phyloP scores from a whole-genome alignment of 2,113 vertebrate species.

The Limnothrissa miodon region DNA sequence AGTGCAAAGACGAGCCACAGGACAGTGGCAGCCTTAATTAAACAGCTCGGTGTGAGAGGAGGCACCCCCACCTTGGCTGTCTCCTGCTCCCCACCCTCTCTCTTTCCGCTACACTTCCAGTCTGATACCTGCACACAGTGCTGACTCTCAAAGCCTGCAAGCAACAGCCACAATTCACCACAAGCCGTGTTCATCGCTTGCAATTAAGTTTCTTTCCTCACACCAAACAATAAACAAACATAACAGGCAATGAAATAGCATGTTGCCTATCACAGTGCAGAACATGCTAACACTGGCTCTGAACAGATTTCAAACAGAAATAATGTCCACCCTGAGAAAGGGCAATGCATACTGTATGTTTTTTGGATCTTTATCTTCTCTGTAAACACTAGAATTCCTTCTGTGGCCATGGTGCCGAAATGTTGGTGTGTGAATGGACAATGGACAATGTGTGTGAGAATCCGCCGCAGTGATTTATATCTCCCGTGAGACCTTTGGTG shows the following conservation, averaged over 20 bases:
- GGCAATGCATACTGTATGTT: neutral
- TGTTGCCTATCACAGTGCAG: neutral
- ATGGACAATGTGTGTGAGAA: neutral
- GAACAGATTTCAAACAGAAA: no score
- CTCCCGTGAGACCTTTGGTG: neutral
- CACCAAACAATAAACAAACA: neutral
- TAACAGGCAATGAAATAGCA: neutral
- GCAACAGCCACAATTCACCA: neutral
- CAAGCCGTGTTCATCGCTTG: neutral
- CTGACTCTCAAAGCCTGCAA: neutral
- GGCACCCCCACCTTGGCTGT: neutral
- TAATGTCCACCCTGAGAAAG: neutral
- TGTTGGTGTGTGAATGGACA: neutral
- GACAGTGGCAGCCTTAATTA: constrained; percentile 41
- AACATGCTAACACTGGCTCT: neutral
- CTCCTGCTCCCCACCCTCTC: constrained; percentile 7
- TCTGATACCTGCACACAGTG: neutral
- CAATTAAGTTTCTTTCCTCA: neutral
- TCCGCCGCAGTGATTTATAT: neutral
- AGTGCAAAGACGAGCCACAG: constrained; percentile 13
- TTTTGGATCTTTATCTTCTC: neutral
- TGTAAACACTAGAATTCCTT: neutral
- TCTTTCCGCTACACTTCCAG: constrained; percentile 5
- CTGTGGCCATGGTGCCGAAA: neutral
- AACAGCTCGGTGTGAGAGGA: constrained; percentile 38